A percentile compares a stretch with the other conserved stretches of the same genome.
Evolutionary conservation across 1,140 invertebrate species (phyloP).

Genomic region (Capitella teleta): DNA sequence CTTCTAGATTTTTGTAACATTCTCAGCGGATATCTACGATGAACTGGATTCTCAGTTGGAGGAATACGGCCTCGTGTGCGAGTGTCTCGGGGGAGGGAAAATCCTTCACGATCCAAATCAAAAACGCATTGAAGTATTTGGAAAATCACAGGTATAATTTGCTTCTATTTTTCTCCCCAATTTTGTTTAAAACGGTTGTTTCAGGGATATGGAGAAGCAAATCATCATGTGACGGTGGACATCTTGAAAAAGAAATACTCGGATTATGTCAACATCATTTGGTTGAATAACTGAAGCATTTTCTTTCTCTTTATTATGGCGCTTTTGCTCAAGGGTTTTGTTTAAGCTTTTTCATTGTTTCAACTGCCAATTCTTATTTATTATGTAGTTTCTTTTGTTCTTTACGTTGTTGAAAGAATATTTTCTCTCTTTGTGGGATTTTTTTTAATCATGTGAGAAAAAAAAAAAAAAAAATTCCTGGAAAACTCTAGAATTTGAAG

Average conservation of each 20-base stretch:
- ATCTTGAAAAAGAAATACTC: conserved; percentile 62
- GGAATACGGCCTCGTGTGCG: conserved; percentile 49
- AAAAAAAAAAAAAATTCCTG: too few relatives aligned
- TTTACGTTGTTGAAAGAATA: too few relatives aligned
- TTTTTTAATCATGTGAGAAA: too few relatives aligned
- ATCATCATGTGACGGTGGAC: conserved; percentile 62
- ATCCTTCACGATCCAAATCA: conserved; percentile 61
- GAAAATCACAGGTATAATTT: conserved; percentile 62
- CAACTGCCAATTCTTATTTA: too few relatives aligned
- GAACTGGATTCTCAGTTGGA: conserved; percentile 46
- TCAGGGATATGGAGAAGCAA: conserved; percentile 70
- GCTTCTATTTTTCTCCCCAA: not conserved
- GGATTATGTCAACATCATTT: conserved; percentile 59
- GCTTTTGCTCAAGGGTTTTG: too few relatives aligned
- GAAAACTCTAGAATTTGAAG: too few relatives aligned
- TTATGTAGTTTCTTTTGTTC: too few relatives aligned
- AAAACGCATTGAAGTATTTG: conserved; percentile 73
- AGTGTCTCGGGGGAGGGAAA: conserved; percentile 72
- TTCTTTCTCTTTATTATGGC: too few relatives aligned
- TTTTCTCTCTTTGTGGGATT: too few relatives aligned
- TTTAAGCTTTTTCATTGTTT: too few relatives aligned
- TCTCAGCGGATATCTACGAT: conserved; percentile 57
- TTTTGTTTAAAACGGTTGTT: conserved; percentile 13
- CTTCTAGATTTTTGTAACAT: not conserved
- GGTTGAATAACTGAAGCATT: too few relatives aligned